Base-by-base conservation (phyloP, 2,113 vertebrate genomes). In the Psophia crepitans region DNA sequence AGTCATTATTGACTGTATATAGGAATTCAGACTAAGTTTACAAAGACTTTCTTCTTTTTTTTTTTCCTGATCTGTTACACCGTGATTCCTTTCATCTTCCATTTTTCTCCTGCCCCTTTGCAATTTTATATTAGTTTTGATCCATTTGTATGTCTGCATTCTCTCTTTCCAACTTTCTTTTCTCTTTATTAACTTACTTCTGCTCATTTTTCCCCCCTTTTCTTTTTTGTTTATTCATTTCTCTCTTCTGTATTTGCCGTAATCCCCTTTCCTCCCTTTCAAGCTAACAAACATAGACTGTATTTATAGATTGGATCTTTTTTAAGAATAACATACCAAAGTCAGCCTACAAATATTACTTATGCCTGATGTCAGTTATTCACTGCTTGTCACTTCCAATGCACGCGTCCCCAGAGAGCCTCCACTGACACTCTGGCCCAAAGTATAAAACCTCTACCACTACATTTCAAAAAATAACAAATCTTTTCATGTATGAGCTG, bases 331-430 rank as follows among this genome's bases (percentile, higher is more conserved):
- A 97, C 95, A 97, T 56, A 89, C 70, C 66, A 65, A 95, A 96
- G 95, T 93, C 95, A 89, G 91, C 63, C 84, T 91, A 82, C 61
- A 96, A 95, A 57, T 70, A 95, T 97, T 97, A 97, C 81, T 97
- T 91, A 96, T 95, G 96, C 96, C 84, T 97, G 89, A 97, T 89
- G 75, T 97, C 95, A 89, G 91, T 94, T 96, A 97, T 97, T 97
- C 97, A 97, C 68, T 51, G 27, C 91, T 91, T 96, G 97, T 97
- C 97, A 93, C 61, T 97, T 97, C 54, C 74, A 96, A 77, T 96
- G 93, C 71, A 49, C 15, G 2, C 18, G 11, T 91, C 54, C 54
- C 87, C 54, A 65, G 20, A 96, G 65, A 96, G 78, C 74, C 30
- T 94, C 54, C 64, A 30, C 79, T 48, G 69, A 82, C 80, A 49